Base-by-base conservation (phyloP, 2,888 invertebrate species). In the Rhorus exstirpatorius region DNA sequence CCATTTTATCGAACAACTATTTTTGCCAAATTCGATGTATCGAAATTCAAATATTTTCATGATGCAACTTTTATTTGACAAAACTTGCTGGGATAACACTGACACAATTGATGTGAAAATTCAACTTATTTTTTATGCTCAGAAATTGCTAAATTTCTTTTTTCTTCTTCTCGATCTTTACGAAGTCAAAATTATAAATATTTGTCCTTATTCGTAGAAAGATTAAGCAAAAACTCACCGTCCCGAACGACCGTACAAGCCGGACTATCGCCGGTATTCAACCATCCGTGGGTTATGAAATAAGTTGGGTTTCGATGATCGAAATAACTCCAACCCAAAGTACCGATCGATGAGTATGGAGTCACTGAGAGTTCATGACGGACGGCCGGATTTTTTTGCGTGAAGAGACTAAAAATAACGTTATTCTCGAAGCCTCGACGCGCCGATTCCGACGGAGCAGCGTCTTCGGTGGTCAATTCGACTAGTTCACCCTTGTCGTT, bases 281-380 rank as follows among this genome's bases (percentile, higher is more conserved):
- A 1, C 75, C 75, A 75, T 0, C 75, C 75, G 14, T 75, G 75
- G 0, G 75, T 65, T 8, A 75, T 4, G 55, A 75, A 55, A 55
- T 38, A 53, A n/a, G 75, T 75, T 3, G 31, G 55, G 1, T 31
- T 65, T 2, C 2, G 12, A 19, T n/a, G 1, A 55, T 75, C 19
- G 21, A 31, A 65, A 31, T 55, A n/a, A 38, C 65, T 65, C 19
- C 17, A 6, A 41, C 4, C 21, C 7, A 31, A 21, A 19, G 31
- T n/a, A 0, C 31, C 8, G 1, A 46, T 31, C 7, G 75, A 63
- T 0, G 26, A 10, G 0, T 21, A 2, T 0, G 0, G 1, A 31
- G 58, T 1, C 8, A 14, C 0, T 8, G 46, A 17, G 19, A 75
- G 41, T 31, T 3, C 1, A 12, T 65, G 44, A 55, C 24, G 31